Conservation (phyloP, 2,888 invertebrate species). For the Drosophila neonasuta region DNA sequence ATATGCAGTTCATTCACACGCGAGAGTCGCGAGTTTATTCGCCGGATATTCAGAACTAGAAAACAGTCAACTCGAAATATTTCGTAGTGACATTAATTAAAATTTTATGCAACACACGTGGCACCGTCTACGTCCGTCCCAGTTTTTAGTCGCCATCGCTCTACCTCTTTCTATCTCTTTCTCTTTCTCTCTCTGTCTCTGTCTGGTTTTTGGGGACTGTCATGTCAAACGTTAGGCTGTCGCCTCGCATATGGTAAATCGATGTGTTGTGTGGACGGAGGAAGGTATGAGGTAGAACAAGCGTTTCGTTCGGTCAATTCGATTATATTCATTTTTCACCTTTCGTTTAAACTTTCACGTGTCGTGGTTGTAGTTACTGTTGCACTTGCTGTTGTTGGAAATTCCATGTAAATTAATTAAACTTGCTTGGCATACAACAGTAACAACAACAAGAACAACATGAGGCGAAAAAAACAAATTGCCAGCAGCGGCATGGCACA, state of each 20-base stretch:
- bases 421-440: constrained; percentile 70
- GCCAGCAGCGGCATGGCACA: constrained; percentile 56
- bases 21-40: constrained; percentile 4
- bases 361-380: constrained; percentile 58
- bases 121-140: constrained; percentile 39
- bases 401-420: constrained; percentile 78
- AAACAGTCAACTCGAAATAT: constrained; percentile 53
- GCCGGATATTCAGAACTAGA: constrained; percentile 22
- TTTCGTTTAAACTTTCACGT: constrained; percentile 76
- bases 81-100: constrained; percentile 74
- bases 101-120: constrained; percentile 70
- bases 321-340: constrained; percentile 77
- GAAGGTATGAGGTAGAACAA: constrained; percentile 14
- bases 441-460: background rate
- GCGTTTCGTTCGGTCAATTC: constrained; percentile 67
- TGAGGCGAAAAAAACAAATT: constrained; percentile 50
- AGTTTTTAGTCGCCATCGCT: constrained; percentile 29
- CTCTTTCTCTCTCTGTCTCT: background rate
- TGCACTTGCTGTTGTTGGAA: constrained; percentile 64
- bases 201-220: constrained; percentile 39
- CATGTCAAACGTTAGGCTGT: constrained; percentile 55
- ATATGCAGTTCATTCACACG: constrained; percentile 39
- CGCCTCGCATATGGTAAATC: constrained; percentile 10
- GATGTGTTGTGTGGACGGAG: constrained; percentile 43
- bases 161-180: constrained; percentile 13